Conservation (phyloP, 1,140 invertebrate genomes). For the Ooceraea biroi region DNA sequence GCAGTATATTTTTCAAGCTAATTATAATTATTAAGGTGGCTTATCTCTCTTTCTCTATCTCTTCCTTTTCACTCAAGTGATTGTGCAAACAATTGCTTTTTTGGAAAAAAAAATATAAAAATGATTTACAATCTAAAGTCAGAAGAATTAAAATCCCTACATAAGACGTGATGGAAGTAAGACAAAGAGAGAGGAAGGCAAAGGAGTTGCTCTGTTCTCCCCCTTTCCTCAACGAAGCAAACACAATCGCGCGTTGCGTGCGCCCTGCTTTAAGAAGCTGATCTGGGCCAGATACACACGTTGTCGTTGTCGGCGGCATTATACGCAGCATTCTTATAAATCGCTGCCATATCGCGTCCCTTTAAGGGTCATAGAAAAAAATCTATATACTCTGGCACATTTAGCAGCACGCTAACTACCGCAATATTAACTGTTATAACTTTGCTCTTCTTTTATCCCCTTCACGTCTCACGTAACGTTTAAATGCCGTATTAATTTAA, state of each 20-base stretch:
- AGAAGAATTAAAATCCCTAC: neutral
- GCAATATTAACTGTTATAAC: neutral
- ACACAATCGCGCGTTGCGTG: slow-evolving; percentile 77
- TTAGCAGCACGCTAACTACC: slow-evolving; percentile 4
- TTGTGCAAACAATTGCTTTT: no score
- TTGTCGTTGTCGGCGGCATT: slow-evolving; percentile 55
- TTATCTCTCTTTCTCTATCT: no score
- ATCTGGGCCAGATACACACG: slow-evolving; percentile 83
- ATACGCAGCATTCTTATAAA: slow-evolving; percentile 76
- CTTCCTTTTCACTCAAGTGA: no score
- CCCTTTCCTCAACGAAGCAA: slow-evolving; percentile 41
- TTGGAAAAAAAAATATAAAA: no score
- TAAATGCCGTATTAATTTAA: no score
- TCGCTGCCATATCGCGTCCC: slow-evolving; percentile 51
- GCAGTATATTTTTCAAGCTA: no score
- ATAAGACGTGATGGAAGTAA: neutral
- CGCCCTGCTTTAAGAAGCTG: slow-evolving; percentile 76
- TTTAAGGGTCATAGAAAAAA: slow-evolving; percentile 29
- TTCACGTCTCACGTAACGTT: neutral
- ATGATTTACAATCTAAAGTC: neutral
- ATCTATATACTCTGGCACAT: slow-evolving; percentile 14
- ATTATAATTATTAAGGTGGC: no score
- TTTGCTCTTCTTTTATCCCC: neutral
- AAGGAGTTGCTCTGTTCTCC: neutral
- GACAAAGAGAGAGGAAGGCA: neutral